Evolutionary conservation across 2,113 vertebrate species (phyloP).

Genomic region (Psilopogon haemacephalus): DNA sequence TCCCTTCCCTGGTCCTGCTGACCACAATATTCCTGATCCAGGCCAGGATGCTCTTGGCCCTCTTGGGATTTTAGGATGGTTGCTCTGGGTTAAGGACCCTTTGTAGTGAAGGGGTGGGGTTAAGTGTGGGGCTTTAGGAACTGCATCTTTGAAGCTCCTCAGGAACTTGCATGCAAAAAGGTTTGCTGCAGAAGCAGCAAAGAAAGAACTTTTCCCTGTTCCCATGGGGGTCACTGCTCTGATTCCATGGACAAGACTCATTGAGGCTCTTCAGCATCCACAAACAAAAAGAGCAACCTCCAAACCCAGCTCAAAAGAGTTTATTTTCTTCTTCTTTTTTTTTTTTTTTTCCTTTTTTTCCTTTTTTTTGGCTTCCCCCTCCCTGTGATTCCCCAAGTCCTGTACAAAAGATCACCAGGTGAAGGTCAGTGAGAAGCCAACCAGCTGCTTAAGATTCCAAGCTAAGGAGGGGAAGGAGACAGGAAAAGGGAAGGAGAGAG

Average conservation of each 20-base stretch:
- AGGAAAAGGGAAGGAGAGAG: background rate
- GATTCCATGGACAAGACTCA: background rate
- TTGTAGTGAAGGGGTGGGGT: background rate
- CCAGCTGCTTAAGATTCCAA: background rate
- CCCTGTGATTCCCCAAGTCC: background rate
- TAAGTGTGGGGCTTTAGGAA: background rate
- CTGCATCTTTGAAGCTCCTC: background rate
- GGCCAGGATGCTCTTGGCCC: too few species aligned
- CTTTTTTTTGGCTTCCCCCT: background rate
- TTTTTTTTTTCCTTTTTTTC: background rate
- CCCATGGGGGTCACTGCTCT: background rate
- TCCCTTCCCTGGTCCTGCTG: too few species aligned
- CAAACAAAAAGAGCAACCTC: background rate
- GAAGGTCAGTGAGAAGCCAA: background rate
- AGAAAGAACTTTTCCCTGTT: background rate
- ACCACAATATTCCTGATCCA: too few species aligned
- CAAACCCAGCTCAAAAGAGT: background rate
- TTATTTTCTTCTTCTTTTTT: conserved; percentile 19
- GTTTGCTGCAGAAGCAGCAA: background rate
- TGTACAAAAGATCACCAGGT: conserved; percentile 38
- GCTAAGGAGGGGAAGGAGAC: background rate
- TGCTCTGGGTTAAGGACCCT: background rate
- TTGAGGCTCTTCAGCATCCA: background rate
- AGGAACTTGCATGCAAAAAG: background rate
- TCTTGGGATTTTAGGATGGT: background rate